Base-by-base conservation (phyloP, 2,113 vertebrate species). In the Menidia beryllina region DNA sequence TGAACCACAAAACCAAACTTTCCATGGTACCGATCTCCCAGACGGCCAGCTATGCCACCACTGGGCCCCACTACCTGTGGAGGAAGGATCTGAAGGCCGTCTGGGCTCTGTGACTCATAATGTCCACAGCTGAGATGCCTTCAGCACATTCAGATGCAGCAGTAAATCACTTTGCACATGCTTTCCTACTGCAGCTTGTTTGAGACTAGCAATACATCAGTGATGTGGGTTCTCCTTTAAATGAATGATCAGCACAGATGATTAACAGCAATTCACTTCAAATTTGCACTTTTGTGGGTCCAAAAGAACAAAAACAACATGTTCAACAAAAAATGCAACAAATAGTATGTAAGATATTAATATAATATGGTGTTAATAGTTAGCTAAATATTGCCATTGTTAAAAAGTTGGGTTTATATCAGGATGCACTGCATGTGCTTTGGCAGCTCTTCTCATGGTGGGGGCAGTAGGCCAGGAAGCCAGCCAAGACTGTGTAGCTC, bases 81-180 rank as follows among this genome's bases (percentile, higher is more conserved):
- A 85, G 64, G 75, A 82, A 72, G 60, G 82, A 72, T 69, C 68
- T 43, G 55, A 77, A 63, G 65, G 75, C 63, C 7, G 75, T 78
- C 64, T 80, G 83, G 62, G 53, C 61, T 74, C 54, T 47, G 65
- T 91, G 89, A 89, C 83, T 90, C 91, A 91, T 55, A 82, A 43
- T 66, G 72, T 85, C 89, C 86, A 82, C 70, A 59, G 51, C 51
- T 72, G 60, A 79, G 73, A 89, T 85, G 79, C 81, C 74, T 87
- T 88, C 81, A 77, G 83, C 66, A 58, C 61, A 34, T 77, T 85
- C 70, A 25, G 67, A 58, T 64, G 67, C 17, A 75, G 54, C 70
- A 45, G 49, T 88, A 77, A 79, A 82, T 81, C 80, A 75, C n/a
- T 75, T 62, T 63, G 48, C 70, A 77, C 62, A 68, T 78, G 61